Conservation (phyloP, 2,888 invertebrate genomes). For the Eupithecia abbreviata region DNA sequence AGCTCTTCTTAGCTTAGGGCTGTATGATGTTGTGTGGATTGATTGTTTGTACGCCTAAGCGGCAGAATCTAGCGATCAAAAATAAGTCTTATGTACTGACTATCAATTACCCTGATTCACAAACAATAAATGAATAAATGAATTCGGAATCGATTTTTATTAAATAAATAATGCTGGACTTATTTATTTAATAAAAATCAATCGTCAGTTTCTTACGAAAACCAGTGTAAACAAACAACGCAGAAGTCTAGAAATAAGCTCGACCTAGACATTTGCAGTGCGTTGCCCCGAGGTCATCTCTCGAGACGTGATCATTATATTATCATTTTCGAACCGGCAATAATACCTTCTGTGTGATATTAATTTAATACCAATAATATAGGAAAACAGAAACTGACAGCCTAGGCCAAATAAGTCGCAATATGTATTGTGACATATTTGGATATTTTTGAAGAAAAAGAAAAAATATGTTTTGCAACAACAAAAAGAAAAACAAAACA, state of each 20-base stretch:
- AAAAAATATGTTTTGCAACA: not conserved
- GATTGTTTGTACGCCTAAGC: no score
- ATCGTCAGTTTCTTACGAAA: not conserved
- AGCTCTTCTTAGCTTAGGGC: no score
- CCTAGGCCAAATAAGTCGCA: no score
- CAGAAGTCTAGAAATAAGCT: slow-evolving; percentile 3
- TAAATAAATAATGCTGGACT: no score
- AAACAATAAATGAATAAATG: no score
- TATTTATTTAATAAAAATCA: not conserved
- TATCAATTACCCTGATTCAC: no score
- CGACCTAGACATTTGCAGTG: not conserved
- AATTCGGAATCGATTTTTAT: no score
- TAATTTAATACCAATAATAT: not conserved
- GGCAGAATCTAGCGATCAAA: no score
- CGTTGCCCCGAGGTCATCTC: slow-evolving; percentile 6
- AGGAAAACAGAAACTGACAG: no score
- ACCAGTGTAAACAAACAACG: not conserved
- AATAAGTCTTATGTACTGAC: no score
- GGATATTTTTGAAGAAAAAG: not conserved
- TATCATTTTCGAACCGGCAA: not conserved
- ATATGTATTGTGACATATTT: no score
- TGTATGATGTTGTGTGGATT: no score
- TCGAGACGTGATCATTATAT: not conserved
- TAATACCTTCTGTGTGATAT: not conserved
- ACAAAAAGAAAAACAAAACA: not conserved